Base-by-base conservation (phyloP, 1,140 invertebrate genomes). In the Matsumurasca onukii region DNA sequence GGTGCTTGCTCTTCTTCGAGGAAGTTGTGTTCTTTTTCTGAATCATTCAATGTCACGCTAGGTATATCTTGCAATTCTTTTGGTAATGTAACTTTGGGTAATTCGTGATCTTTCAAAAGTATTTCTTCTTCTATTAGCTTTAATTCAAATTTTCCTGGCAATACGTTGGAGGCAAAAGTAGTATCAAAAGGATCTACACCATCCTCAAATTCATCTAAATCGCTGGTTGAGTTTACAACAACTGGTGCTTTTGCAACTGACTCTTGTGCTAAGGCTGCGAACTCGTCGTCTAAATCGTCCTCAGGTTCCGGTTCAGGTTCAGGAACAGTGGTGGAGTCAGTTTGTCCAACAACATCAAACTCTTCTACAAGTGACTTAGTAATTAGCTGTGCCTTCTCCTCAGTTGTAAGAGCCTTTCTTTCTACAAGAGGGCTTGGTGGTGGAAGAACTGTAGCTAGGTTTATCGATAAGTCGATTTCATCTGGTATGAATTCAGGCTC, bases 131-230 rank as follows among this genome's bases (percentile, higher is more conserved):
- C 84, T 75, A 87, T 86, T 76, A 85, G 79, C 70, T 84, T 86
- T 25, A 85, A 75, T 77, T 89, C 86, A 29, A 82, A 80, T 77
- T 88, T 87, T 34, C 87, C 87, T 9, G 89, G 88, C 55, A 92
- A 78, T 48, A 93, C 84, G 73, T 89, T 89, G 45, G 91, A 89
- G 0, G 89, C 91, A 80, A 92, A 92, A 55, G 89, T 87, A 12
- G 92, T 94, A 76, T 95, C 92, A 75, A 95, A 95, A 0, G 92
- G 92, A 85, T 94, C 92, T 68, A 84, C 82, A 55, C 81, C 81
- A 61, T 82, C 81, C 70, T 82, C 75, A 15, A 75, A 20, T 12
- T 48, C 31, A 22, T 65, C 62, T 25, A 13, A 30, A 31, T 45
- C 1, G 45, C 20, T 17, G 20, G 15, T 25, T 13, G 5, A 63